A percentile compares a stretch with the other conserved stretches of the same genome.
Evolutionary conservation across 1,140 invertebrate species (phyloP).

Genomic region (Calycopis cecrops): DNA sequence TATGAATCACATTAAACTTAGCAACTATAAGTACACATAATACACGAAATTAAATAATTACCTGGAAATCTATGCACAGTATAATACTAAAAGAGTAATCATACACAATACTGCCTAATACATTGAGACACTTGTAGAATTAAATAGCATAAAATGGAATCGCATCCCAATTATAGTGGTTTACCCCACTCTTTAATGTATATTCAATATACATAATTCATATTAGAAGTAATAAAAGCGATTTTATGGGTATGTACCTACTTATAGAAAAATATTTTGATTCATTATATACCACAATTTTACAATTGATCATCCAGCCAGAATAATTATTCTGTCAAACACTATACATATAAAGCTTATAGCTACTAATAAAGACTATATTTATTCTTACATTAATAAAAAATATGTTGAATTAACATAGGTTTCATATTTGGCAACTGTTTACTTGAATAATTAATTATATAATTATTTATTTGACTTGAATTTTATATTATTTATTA

Average conservation of each 20-base stretch:
- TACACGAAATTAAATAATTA: background rate
- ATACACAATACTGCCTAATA: slow-evolving; percentile 23
- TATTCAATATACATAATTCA: background rate
- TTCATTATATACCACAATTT: background rate
- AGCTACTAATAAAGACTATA: no score
- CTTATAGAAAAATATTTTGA: slow-evolving; percentile 5
- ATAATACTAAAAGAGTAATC: slow-evolving; percentile 21
- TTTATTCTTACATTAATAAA: background rate
- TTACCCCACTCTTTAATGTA: background rate
- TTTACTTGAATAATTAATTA: background rate
- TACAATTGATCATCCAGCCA: no score
- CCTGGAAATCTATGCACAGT: slow-evolving; percentile 2
- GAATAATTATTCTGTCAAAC: no score
- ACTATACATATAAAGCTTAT: no score
- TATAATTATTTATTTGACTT: no score
- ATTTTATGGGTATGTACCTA: background rate
- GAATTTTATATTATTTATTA: no score
- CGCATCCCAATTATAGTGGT: background rate
- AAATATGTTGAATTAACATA: background rate
- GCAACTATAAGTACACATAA: slow-evolving; percentile 5
- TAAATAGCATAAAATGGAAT: slow-evolving; percentile 1
- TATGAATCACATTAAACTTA: slow-evolving; percentile 3
- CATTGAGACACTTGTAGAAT: slow-evolving; percentile 22
- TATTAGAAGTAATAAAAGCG: background rate
- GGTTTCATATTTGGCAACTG: background rate